Base-by-base conservation (phyloP, 2,113 vertebrate species). In the Prochilodus magdalenae region DNA sequence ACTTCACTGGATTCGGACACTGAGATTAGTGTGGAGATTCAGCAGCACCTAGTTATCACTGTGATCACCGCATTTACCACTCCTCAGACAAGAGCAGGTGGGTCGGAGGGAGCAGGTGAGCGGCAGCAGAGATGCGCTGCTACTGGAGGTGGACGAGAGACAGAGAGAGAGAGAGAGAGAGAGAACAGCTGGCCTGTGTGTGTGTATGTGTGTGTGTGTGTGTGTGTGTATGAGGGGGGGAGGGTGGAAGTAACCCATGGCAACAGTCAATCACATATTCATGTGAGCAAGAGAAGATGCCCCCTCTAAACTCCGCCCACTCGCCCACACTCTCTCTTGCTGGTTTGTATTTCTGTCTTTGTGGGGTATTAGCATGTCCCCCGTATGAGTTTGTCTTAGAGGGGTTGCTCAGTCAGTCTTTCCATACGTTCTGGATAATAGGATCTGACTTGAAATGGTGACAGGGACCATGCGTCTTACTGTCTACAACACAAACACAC, bases 181-280 rank as follows among this genome's bases (percentile, higher is more conserved):
- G 29, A 73, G 13, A 73, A 80, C 78, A 73, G 71, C 79, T 81
- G 78, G 79, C 44, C 44, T n/a, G 57, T 1, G 57, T 81, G 59
- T 81, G n/a, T 29, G 71, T 73, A 49, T 47, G 44, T 53, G 53
- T 71, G 78, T 26, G 77, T 30, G 51, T 73, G n/a, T n/a, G n/a
- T n/a, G n/a, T n/a, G n/a, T n/a, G n/a, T n/a, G n/a, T n/a, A n/a
- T n/a, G n/a, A 70, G 51, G 8, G 40, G 3, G 40, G 24, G 65
- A 18, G 66, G 67, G 22, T n/a, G 26, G 15, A 47, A 80, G 78
- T 81, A 81, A 73, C 79, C 79, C 73, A 44, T 73, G 73, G 79
- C 79, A 81, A 81, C 79, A 81, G 79, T 73, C 73, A 66, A 81
- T 81, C 79, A 81, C 79, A 81, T 81, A 74, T 73, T 73, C 70